phyloP scores from a whole-genome alignment of 2,113 vertebrate genomes.

The Montifringilla adamsi region DNA sequence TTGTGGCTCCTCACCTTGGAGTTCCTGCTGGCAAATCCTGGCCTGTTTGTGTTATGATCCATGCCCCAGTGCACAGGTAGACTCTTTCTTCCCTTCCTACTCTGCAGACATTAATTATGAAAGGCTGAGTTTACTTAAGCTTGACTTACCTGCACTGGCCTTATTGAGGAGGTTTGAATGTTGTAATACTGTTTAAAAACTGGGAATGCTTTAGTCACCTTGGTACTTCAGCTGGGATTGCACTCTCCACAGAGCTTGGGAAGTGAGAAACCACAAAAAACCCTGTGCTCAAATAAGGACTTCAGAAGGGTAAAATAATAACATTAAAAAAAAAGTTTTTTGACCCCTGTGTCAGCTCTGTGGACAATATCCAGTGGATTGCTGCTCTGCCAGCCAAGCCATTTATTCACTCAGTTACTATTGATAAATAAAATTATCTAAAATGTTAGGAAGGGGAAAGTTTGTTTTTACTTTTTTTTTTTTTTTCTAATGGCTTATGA shows the following conservation, averaged over 20 bases:
- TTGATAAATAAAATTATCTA: neutral
- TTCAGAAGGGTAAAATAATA: neutral
- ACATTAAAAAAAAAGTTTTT: neutral
- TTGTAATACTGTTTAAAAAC: neutral
- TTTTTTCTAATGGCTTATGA: neutral
- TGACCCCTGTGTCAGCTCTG: neutral
- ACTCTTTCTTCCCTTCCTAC: neutral
- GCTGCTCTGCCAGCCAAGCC: neutral
- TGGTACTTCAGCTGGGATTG: neutral
- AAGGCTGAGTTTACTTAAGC: neutral
- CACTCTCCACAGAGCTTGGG: neutral
- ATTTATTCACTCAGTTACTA: neutral
- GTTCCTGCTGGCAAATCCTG: neutral
- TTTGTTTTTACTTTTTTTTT: neutral
- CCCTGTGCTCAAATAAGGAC: neutral
- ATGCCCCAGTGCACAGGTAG: accelerated
- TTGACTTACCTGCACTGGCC: neutral
- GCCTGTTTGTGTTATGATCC: neutral
- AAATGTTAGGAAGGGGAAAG: neutral
- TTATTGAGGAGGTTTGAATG: neutral
- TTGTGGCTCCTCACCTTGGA: accelerated
- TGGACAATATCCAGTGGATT: neutral
- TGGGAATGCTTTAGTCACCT: conserved; percentile 41
- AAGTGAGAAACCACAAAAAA: neutral
- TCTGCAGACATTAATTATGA: neutral